phyloP scores from a whole-genome alignment of 2,113 vertebrate genomes.

The Mastomys coucha region DNA sequence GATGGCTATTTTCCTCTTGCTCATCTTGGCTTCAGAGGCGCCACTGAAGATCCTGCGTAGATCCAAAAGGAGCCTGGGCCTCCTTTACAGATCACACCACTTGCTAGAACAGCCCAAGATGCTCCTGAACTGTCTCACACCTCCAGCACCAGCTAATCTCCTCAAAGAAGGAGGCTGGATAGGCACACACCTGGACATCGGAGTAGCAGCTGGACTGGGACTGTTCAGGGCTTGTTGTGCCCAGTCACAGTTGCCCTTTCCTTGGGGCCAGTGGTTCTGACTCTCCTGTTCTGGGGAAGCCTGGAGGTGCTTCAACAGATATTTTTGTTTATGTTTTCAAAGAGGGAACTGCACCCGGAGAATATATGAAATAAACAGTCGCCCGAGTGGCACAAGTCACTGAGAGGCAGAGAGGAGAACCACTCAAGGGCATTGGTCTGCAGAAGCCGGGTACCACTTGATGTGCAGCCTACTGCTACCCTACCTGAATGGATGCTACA shows the following conservation, averaged over 20 bases:
- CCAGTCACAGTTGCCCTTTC: background rate
- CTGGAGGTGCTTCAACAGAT: background rate
- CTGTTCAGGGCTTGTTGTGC: background rate
- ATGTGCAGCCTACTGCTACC: no score
- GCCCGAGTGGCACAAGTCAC: background rate
- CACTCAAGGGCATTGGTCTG: no score
- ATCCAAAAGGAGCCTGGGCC: background rate
- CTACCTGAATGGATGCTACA: background rate
- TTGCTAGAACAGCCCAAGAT: background rate
- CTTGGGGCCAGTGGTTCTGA: background rate
- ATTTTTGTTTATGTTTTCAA: background rate
- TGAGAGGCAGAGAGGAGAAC: background rate
- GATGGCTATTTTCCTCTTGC: background rate
- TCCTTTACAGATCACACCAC: background rate
- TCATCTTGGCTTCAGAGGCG: no score
- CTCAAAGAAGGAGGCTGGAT: background rate
- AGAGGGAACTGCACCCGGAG: background rate
- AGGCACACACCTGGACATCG: background rate
- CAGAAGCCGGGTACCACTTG: background rate
- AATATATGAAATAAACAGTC: background rate
- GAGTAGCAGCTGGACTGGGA: background rate
- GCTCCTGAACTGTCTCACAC: background rate
- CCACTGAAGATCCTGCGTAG: accelerated
- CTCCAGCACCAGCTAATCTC: background rate
- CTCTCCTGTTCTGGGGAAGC: background rate